Percentiles rank a stretch among this genome's conserved stretches.
Evolutionary conservation across 2,113 vertebrate species (phyloP).

Genomic region (Sitta europaea): DNA sequence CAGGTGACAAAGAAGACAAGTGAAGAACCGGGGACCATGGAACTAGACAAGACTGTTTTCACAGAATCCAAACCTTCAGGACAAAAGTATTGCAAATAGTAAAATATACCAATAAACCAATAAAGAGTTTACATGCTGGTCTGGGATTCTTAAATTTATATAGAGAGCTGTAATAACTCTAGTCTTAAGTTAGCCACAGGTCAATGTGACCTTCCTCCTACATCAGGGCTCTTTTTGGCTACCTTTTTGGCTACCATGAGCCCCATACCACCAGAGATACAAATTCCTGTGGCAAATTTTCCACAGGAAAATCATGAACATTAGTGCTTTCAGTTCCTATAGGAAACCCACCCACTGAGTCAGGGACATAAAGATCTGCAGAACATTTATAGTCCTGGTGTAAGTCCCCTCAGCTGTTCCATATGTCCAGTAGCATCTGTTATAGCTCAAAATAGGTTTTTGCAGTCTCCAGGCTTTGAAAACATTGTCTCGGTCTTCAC

Average conservation of each 20-base stretch:
- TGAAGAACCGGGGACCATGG: background rate
- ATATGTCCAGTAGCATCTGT: constrained; percentile 48
- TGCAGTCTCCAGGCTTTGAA: background rate
- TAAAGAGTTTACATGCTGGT: background rate
- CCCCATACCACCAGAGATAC: background rate
- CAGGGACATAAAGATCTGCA: constrained; percentile 3
- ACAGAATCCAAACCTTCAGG: background rate
- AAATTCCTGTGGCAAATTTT: background rate
- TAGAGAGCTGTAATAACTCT: background rate
- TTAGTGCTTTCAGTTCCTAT: background rate
- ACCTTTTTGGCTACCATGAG: background rate
- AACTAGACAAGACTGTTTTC: background rate
- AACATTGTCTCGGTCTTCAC: background rate
- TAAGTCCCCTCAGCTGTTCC: constrained; percentile 29
- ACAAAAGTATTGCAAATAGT: background rate
- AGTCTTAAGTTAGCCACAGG: background rate
- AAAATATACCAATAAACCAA: background rate
- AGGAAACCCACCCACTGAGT: background rate
- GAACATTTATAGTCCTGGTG: constrained; percentile 15
- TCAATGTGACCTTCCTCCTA: background rate
- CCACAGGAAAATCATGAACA: background rate
- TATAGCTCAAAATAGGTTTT: constrained; percentile 27
- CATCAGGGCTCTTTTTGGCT: background rate
- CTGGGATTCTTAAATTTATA: background rate
- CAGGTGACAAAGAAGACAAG: background rate